These are phyloP conservation scores for Petroica traversi DNA, from an alignment of 2,113 vertebrate species.

Conservation along the genomic window DNA sequence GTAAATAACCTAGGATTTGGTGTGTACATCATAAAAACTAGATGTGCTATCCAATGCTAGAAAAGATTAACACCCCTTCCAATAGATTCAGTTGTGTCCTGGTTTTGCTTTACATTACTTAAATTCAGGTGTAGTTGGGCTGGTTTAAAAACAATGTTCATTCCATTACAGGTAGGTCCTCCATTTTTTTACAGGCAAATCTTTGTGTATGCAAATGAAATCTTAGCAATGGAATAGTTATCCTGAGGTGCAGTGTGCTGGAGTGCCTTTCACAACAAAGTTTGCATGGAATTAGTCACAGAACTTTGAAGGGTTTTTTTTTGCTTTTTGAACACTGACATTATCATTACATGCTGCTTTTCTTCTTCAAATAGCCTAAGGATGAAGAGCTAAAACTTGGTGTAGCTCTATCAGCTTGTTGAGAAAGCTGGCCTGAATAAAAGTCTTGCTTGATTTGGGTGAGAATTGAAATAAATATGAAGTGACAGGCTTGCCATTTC, in stretches of 20 bases:
- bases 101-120: not conserved
- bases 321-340: not conserved
- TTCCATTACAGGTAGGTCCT: not conserved
- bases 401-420: not conserved
- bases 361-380: not conserved
- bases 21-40: not conserved
- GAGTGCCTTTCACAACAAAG: not conserved
- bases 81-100: not conserved
- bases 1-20: not conserved
- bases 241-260: not conserved
- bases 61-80: not conserved
- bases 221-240: not conserved
- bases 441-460: not conserved
- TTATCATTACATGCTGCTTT: not conserved
- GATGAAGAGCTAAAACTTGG: not conserved
- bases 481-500: not conserved
- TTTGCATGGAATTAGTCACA: not conserved
- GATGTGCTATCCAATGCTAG: not conserved
- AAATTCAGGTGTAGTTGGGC: not conserved
- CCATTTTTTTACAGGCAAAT: not conserved
- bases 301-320: not conserved
- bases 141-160: not conserved
- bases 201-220: not conserved
- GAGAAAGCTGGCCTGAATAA: not conserved
- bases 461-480: slow-evolving; percentile 1